Evolutionary conservation across 1,140 invertebrate species (phyloP).

Genomic region (Bursaphelenchus mucronatus): DNA sequence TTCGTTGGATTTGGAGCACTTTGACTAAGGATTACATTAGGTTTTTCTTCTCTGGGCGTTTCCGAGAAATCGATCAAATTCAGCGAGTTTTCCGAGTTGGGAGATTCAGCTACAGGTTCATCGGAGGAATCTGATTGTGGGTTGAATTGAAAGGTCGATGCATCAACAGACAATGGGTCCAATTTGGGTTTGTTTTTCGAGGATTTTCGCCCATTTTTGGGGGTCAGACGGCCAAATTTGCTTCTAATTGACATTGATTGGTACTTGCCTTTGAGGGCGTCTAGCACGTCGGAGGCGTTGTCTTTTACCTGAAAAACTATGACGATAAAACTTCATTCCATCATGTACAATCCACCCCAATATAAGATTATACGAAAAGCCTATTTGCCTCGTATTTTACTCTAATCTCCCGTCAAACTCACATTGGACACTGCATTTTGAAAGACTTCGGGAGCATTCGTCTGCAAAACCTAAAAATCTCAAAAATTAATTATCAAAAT

Average conservation of each 20-base stretch:
- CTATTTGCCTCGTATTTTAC: not conserved
- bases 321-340: not conserved
- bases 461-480: conserved; percentile 16
- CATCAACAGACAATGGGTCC: conserved; percentile 14
- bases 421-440: conserved; percentile 18
- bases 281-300: conserved; percentile 10
- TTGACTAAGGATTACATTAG: too few species aligned
- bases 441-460: conserved; percentile 14
- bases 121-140: too few species aligned
- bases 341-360: not conserved
- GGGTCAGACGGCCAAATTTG: conserved; percentile 10
- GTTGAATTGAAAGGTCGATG: not conserved
- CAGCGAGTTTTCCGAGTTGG: too few species aligned
- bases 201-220: conserved; percentile 1
- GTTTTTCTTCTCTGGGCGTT: too few species aligned
- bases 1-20: too few species aligned
- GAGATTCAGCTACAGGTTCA: too few species aligned
- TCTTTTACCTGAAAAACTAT: conserved; percentile 12
- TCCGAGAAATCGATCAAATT: too few species aligned
- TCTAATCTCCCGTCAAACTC: not conserved
- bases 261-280: not conserved
- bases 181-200: conserved; percentile 1
- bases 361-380: too few species aligned
- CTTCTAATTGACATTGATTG: conserved; percentile 10
- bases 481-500: conserved; percentile 4